Evolutionary conservation across 2,888 invertebrate genomes (phyloP).

Genomic region (Carterocephalus palaemon): DNA sequence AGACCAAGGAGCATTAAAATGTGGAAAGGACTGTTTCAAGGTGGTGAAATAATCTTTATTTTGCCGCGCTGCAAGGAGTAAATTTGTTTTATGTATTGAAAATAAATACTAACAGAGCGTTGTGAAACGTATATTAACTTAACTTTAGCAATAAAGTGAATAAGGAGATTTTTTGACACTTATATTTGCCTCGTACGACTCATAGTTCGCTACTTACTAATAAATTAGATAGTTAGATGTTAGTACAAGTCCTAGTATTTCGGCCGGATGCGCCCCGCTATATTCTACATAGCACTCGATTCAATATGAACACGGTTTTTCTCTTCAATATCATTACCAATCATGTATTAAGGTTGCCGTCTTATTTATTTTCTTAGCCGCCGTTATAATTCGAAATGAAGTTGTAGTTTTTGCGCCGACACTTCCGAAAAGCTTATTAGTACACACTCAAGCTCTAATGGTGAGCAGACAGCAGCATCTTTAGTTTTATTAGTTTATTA

Average conservation of each 20-base stretch:
- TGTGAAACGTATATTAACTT: too few relatives aligned
- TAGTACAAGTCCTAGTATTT: constrained; percentile 27
- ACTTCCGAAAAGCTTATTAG: constrained; percentile 55
- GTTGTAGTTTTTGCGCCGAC: constrained; percentile 59
- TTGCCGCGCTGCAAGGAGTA: too few relatives aligned
- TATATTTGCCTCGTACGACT: too few relatives aligned
- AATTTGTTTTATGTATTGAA: too few relatives aligned
- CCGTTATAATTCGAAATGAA: constrained; percentile 64
- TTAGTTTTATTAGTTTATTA: constrained; percentile 47
- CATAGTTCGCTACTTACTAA: too few relatives aligned
- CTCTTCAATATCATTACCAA: constrained; percentile 55
- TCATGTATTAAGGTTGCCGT: constrained; percentile 56
- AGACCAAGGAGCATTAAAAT: too few relatives aligned
- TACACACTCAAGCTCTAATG: constrained; percentile 50
- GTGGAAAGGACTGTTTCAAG: too few relatives aligned
- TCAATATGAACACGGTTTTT: constrained; percentile 33
- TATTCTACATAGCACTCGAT: constrained; percentile 9
- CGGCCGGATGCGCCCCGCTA: constrained; percentile 30
- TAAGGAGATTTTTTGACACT: too few relatives aligned
- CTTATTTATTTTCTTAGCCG: constrained; percentile 62
- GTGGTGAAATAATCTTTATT: too few relatives aligned
- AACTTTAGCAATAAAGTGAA: too few relatives aligned
- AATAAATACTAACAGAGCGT: too few relatives aligned
- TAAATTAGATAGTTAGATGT: too few relatives aligned
- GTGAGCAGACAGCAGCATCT: constrained; percentile 38